A percentile compares a stretch with the other conserved stretches of the same genome.
phyloP scores from a whole-genome alignment of 2,888 invertebrate species.

The Pristionchus mayeri region DNA sequence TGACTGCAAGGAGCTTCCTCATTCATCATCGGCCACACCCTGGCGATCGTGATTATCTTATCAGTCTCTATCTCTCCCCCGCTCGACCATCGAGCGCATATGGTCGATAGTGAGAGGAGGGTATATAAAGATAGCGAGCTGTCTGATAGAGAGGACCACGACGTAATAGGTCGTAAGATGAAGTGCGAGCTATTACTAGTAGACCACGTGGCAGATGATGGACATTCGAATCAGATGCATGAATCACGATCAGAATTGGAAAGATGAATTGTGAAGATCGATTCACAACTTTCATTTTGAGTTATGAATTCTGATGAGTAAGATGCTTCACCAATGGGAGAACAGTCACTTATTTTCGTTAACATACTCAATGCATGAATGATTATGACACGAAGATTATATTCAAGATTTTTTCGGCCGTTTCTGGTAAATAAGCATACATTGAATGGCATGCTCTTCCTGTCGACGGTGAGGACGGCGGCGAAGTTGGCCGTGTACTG shows the following conservation, averaged over 20 bases:
- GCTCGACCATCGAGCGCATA: conserved; percentile 37
- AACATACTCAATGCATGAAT: no score
- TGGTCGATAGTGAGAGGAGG: conserved; percentile 34
- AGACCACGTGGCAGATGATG: neutral
- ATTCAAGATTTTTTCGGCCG: no score
- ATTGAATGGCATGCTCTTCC: conserved; percentile 79
- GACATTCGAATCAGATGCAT: neutral
- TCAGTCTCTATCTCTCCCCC: neutral
- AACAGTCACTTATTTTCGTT: no score
- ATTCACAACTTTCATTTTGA: no score
- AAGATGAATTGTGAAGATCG: no score
- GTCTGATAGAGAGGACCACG: conserved; percentile 10
- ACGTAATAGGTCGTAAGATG: conserved; percentile 25
- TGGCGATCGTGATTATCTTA: conserved; percentile 25
- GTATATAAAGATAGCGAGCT: conserved; percentile 18
- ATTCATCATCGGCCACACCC: conserved; percentile 40
- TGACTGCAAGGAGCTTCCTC: conserved; percentile 58
- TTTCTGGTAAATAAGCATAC: no score
- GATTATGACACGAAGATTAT: no score
- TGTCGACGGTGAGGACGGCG: conserved; percentile 95
- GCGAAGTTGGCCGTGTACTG: conserved; percentile 99
- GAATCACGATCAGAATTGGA: neutral
- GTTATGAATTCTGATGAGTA: no score
- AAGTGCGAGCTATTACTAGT: neutral
- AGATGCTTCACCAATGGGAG: no score